Evolutionary conservation across 2,797 vertebrate species (phyloP), one percentile per base, ranked within the genome.

Genomic region (Tympanoctomys barrerae): DNA sequence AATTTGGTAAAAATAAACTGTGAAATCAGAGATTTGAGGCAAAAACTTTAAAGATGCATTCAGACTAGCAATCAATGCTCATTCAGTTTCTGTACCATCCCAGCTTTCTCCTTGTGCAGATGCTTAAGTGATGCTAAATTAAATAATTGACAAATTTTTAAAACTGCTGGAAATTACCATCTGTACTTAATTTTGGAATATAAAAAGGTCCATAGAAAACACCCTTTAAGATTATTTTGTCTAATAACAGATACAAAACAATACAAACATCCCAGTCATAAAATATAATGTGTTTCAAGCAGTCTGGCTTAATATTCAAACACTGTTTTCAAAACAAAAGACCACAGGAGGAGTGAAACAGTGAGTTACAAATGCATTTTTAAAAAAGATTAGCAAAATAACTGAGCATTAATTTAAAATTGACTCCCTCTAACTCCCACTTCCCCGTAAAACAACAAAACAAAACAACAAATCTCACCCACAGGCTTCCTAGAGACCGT

Each of bases 31-130:
- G 96, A 98, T 98, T 98, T 94, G 97, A 96, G 95, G 96, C 93
- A 98, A 98, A 98, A 98, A 96, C 98, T 98, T 97, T 94, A 95
- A 93, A 98, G 98, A 98, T 98, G 97, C 93, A 98, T 98, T 98
- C 97, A 98, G 97, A 94, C 96, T 87, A 96, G 96, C 97, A 98
- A 98, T 98, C 98, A 98, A 98, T 98, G 98, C 97, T 98, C 97
- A 99, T 98, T 98, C 98, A 98, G 98, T 98, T 98, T 98, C 90
- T 88, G 96, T 94, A 94, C 97, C 97, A 96, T 97, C 95, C 97
- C 97, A 97, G 98, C 97, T 96, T 97, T 97, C 96, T 97, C 95
- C 97, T 97, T 97, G 96, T 98, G 97, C 97, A 98, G 98, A 98
- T 98, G 97, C 96, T 97, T 98, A 98, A 98, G 97, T 98, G 93